Evolutionary conservation across 2,113 vertebrate species (phyloP).

Genomic region (Sphyrna mokarran): DNA sequence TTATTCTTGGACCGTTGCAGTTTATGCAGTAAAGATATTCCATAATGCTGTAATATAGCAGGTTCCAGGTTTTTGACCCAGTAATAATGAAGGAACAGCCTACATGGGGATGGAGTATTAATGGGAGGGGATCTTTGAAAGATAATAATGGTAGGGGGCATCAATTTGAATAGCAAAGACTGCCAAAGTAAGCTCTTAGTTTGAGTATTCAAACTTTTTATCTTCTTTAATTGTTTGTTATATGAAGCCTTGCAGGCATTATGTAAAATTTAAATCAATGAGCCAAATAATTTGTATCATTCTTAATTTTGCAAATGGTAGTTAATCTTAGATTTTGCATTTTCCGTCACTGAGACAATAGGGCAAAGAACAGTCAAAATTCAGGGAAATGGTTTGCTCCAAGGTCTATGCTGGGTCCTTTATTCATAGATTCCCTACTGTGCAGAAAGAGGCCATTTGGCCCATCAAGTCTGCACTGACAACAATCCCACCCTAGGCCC

Average conservation of each 20-base stretch:
- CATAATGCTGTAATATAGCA: not conserved
- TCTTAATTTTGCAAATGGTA: not conserved
- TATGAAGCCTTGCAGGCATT: not conserved
- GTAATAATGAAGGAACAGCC: not conserved
- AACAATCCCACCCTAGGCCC: no score
- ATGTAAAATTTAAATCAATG: not conserved
- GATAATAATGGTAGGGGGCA: no score
- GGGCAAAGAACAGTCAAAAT: no score
- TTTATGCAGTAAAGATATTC: not conserved
- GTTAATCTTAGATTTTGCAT: no score
- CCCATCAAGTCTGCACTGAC: no score
- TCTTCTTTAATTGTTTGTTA: not conserved
- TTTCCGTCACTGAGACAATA: not conserved
- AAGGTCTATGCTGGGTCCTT: not conserved
- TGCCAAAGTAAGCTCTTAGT: not conserved
- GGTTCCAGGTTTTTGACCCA: not conserved
- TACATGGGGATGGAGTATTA: not conserved
- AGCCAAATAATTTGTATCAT: not conserved
- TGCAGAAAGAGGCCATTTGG: no score
- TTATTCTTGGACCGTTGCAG: not conserved
- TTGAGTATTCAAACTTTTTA: not conserved
- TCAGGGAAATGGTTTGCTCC: not conserved
- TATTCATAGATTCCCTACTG: not conserved
- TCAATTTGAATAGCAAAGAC: not conserved
- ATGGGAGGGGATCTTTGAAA: not conserved